Conservation (phyloP, 1,140 invertebrate species). For the Drosophila triauraria region DNA sequence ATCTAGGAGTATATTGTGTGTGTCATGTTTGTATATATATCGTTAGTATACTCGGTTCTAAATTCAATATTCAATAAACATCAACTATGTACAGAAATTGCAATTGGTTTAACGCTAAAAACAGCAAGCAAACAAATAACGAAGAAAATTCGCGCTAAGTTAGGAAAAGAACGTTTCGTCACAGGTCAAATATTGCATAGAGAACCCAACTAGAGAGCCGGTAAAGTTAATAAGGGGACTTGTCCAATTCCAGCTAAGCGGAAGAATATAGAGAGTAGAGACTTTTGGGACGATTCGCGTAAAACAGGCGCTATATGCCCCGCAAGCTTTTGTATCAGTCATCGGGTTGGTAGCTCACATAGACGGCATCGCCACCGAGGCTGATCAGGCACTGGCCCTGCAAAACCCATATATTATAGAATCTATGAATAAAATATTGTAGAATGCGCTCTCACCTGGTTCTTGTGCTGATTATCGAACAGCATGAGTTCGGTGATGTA, state of each 20-base stretch:
- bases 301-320: conserved; percentile 80
- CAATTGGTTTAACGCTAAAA: conserved; percentile 59
- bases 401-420: conserved; percentile 56
- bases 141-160: conserved; percentile 52
- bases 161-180: conserved; percentile 48
- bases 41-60: conserved; percentile 45
- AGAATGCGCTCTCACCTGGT: conserved; percentile 89
- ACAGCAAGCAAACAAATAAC: conserved; percentile 70
- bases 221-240: conserved; percentile 22
- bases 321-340: conserved; percentile 79
- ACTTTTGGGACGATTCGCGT: conserved; percentile 78
- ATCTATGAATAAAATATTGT: neutral
- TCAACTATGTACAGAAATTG: conserved; percentile 70
- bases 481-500: conserved; percentile 96
- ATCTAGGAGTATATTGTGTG: conserved; percentile 36
- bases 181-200: conserved; percentile 75
- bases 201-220: conserved; percentile 45
- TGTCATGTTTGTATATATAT: conserved; percentile 40
- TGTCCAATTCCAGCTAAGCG: conserved; percentile 24
- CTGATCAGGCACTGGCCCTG: conserved; percentile 97
- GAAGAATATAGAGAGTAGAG: conserved; percentile 54
- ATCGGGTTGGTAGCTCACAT: conserved; percentile 86
- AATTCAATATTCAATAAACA: conserved; percentile 78
- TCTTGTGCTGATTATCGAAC: conserved; percentile 97
- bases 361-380: conserved; percentile 96